Evolutionary conservation across 1,140 invertebrate species (phyloP).

Genomic region (Sitodiplosis mosellana): DNA sequence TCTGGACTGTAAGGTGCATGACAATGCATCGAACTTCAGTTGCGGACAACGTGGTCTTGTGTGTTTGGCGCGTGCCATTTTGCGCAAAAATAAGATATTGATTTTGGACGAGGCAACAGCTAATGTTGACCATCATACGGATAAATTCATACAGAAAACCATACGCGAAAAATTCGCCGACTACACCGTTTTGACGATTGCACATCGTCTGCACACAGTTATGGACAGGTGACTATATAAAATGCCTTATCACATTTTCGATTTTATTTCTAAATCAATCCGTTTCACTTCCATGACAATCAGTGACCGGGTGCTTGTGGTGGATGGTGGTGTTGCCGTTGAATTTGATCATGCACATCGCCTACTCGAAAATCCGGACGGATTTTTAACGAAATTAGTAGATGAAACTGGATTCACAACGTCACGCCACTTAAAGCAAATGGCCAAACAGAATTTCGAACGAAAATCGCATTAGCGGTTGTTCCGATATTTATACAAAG

Average conservation of each 20-base stretch:
- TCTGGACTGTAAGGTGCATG: slow-evolving; percentile 36
- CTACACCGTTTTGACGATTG: slow-evolving; percentile 54
- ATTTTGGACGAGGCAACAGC: slow-evolving; percentile 42
- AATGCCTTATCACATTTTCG: no score
- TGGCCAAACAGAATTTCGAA: neutral
- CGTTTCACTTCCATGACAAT: slow-evolving; percentile 12
- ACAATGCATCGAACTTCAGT: slow-evolving; percentile 46
- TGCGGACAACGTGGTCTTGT: slow-evolving; percentile 45
- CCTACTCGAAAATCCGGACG: slow-evolving; percentile 38
- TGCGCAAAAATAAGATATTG: slow-evolving; percentile 34
- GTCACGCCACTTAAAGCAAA: neutral
- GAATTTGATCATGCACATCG: slow-evolving; percentile 54
- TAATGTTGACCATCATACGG: slow-evolving; percentile 36
- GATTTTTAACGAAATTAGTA: slow-evolving; percentile 47
- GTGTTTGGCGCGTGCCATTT: slow-evolving; percentile 33
- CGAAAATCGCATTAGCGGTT: no score
- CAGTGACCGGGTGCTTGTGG: slow-evolving; percentile 36
- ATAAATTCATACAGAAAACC: slow-evolving; percentile 36
- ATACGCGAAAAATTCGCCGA: slow-evolving; percentile 32
- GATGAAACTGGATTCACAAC: slow-evolving; percentile 34
- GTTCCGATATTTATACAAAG: no score
- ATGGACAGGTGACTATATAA: slow-evolving; percentile 18
- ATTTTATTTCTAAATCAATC: no score
- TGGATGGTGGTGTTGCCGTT: slow-evolving; percentile 39
- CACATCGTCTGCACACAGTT: slow-evolving; percentile 48